These are phyloP conservation scores for Bufo bufo DNA, from an alignment of 2,113 vertebrate genomes.

Conservation along the genomic window DNA sequence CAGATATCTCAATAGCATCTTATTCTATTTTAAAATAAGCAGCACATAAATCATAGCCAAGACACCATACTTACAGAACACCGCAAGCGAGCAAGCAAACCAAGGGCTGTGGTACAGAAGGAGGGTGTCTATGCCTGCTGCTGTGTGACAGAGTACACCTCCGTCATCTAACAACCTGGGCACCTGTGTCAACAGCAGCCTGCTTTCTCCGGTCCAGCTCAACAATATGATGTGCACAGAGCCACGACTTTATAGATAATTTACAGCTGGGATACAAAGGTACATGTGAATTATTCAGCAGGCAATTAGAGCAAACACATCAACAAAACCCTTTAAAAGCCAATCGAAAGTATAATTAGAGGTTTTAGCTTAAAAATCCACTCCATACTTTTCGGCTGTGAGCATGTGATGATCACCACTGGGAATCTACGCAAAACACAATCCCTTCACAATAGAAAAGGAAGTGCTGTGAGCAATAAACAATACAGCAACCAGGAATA, in stretches of 20 bases:
- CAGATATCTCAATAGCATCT: not conserved
- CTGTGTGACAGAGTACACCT: not conserved
- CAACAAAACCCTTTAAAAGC: constrained; percentile 44
- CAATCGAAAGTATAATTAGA: constrained; percentile 52
- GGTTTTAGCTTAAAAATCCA: constrained; percentile 42
- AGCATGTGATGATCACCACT: not conserved
- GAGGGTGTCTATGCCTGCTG: constrained; percentile 11
- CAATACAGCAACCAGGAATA: not conserved
- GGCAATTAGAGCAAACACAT: constrained; percentile 54
- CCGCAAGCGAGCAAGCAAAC: constrained; percentile 5
- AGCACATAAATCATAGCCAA: not conserved
- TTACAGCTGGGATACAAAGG: constrained; percentile 57
- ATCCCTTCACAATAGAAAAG: not conserved
- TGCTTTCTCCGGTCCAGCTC: constrained; percentile 28
- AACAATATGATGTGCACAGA: constrained; percentile 36
- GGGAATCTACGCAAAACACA: constrained; percentile 4
- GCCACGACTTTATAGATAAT: constrained; percentile 55
- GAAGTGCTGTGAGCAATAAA: not conserved
- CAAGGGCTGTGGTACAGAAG: not conserved
- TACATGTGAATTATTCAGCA: constrained; percentile 56
- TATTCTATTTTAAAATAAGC: not conserved
- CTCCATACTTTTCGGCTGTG: not conserved
- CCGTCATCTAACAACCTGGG: constrained; percentile 45
- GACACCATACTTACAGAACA: constrained; percentile 12
- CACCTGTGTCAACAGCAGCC: constrained; percentile 55